These are phyloP conservation scores for Ctenomys sociabilis DNA, from an alignment of 2,113 vertebrate species.

Conservation along the genomic window DNA sequence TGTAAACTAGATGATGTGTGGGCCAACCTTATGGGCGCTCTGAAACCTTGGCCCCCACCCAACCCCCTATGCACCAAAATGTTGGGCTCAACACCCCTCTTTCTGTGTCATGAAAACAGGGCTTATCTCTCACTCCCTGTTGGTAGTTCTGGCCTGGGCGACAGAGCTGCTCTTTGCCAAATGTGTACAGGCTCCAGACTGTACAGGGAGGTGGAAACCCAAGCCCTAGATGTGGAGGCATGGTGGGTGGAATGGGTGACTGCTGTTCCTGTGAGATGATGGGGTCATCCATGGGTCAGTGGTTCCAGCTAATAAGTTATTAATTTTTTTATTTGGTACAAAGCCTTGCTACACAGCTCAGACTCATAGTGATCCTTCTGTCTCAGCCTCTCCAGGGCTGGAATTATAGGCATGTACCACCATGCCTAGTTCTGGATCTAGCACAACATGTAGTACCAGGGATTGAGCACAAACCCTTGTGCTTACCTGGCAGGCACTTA, in stretches of 20 bases:
- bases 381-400: no score
- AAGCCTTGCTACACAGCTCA: no score
- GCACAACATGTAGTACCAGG: no score
- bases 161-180: neutral
- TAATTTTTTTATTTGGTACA: no score
- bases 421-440: no score
- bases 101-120: neutral
- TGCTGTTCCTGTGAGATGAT: neutral
- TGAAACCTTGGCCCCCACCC: neutral
- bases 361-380: no score
- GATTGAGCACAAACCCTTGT: no score
- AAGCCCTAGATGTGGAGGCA: neutral
- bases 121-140: neutral
- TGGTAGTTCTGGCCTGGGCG: neutral
- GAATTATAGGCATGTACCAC: no score
- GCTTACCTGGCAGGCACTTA: no score
- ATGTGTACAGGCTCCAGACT: neutral
- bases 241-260: no score
- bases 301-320: no score
- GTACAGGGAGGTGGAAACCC: neutral
- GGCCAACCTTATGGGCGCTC: neutral
- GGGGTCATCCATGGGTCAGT: neutral
- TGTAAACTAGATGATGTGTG: fast-evolving
- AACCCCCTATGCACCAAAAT: no score
- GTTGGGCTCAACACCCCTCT: neutral